Evolutionary conservation across 2,797 vertebrate genomes (phyloP), one percentile per base, ranked within the genome.

Genomic region (Rhinoraja longicauda): DNA sequence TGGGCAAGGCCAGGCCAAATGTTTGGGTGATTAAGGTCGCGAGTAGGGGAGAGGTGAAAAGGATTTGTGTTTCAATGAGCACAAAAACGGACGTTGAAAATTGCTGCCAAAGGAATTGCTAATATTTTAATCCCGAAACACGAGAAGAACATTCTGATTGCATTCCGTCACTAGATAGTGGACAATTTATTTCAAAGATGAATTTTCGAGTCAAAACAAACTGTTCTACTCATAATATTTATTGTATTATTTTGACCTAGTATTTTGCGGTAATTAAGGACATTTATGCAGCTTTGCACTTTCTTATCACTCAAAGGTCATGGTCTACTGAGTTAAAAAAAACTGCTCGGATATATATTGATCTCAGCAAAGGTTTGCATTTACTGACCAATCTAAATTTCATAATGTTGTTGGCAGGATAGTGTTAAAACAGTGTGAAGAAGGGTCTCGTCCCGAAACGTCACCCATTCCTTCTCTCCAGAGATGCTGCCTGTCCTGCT

Each of bases 341-440:
- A 96, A 96, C 96, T 96, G 96, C 96, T 96, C 96, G 96, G 96
- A 96, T 97, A 97, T 92, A 73, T 92, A 92, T 97, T 96, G 97
- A 97, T 97, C 96, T 96, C 96, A 96, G 96, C 97, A 96, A 97
- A 97, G 96, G 96, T 96, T 97, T 96, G 97, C 97, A 97, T 97
- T 97, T 97, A 97, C 96, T 97, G 97, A 96, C 97, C 96, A 97
- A 97, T 97, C 97, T 97, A 96, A 96, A 96, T 96, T 96, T 97
- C 97, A 96, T 96, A 96, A 97, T 36, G 29, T 72, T 91, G 64
- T 91, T 91, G 67, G 72, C 88, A 91, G 67, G 67, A 97, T 96
- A 96, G 97, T 97, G 96, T 97, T 97, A 96, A 95, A 96, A 95
- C 96, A 96, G 96, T 97, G 96, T 96, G 96, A 45, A 45, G 2